Percentiles rank a stretch among this genome's conserved stretches.
Conservation (phyloP, 2,888 invertebrate species). For the Campopleginae sp. region DNA sequence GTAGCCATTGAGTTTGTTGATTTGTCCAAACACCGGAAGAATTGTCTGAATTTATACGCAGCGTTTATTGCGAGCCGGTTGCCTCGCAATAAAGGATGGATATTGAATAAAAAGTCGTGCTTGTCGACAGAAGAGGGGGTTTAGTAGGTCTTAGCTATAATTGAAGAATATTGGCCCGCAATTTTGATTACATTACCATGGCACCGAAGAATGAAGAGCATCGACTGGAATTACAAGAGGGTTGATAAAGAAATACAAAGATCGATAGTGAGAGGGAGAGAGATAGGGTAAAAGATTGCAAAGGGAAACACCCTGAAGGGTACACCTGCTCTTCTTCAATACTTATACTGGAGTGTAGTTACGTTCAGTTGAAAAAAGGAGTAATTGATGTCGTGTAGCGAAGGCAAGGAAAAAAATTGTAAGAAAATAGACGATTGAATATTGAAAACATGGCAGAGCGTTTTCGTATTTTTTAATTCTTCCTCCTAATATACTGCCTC, state of each 20-base stretch:
- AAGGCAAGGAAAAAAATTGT: slow-evolving; percentile 1
- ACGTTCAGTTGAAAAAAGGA: not conserved
- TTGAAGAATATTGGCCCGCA: slow-evolving; percentile 78
- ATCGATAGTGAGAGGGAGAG: not conserved
- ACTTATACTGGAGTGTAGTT: slow-evolving; percentile 45
- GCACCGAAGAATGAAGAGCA: not conserved
- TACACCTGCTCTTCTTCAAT: slow-evolving; percentile 45
- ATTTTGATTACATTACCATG: slow-evolving; percentile 76
- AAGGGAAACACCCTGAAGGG: not conserved
- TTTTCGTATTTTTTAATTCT: not conserved
- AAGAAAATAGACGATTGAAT: slow-evolving; percentile 6
- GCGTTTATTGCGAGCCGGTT: not conserved
- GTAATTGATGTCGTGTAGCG: not conserved
- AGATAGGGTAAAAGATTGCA: not conserved
- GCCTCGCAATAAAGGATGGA: not conserved
- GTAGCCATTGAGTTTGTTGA: not conserved
- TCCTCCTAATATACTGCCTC: not conserved
- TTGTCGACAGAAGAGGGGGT: not conserved
- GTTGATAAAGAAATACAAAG: not conserved
- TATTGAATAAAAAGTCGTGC: not conserved
- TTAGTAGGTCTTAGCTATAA: slow-evolving; percentile 72
- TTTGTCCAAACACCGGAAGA: not conserved
- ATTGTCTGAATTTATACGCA: not conserved
- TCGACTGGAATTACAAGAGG: slow-evolving; percentile 22
- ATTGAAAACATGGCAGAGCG: not conserved